A percentile compares a stretch with the other conserved stretches of the same genome.
These are phyloP conservation scores for Baronia brevicornis DNA, from an alignment of 2,888 invertebrate species.

Conservation along the genomic window DNA sequence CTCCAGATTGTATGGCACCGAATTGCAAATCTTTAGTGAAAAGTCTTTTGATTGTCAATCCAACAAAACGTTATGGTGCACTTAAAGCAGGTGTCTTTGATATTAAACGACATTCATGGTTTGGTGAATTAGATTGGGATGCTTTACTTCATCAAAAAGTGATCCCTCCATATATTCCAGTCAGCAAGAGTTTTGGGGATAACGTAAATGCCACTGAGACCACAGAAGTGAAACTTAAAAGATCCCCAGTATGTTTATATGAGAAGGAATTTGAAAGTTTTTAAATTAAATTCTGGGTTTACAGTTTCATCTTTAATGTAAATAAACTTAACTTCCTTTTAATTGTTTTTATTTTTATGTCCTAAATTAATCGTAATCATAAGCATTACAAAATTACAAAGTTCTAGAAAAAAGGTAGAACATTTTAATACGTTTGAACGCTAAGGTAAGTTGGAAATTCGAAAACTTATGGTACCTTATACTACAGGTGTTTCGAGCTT, in stretches of 20 bases:
- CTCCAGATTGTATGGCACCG: conserved; percentile 85
- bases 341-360: too few relatives aligned
- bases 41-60: conserved; percentile 80
- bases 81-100: conserved; percentile 90
- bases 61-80: conserved; percentile 84
- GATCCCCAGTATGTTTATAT: conserved; percentile 66
- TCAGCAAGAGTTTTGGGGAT: conserved; percentile 72
- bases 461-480: too few relatives aligned
- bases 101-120: conserved; percentile 94
- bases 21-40: conserved; percentile 86
- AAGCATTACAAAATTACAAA: too few relatives aligned
- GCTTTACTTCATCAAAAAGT: conserved; percentile 84
- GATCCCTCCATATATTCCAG: conserved; percentile 76
- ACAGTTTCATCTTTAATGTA: not conserved
- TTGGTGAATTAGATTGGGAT: conserved; percentile 86
- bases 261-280: conserved; percentile 81
- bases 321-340: conserved; percentile 1
- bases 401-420: too few relatives aligned
- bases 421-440: too few relatives aligned
- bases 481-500: conserved; percentile 82
- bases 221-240: conserved; percentile 64
- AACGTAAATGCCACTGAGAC: conserved; percentile 79
- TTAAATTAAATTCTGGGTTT: conserved; percentile 33
- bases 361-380: too few relatives aligned
- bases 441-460: conserved; percentile 9